Base-by-base conservation (phyloP, 2,888 invertebrate species). In the Rutpela maculata region DNA sequence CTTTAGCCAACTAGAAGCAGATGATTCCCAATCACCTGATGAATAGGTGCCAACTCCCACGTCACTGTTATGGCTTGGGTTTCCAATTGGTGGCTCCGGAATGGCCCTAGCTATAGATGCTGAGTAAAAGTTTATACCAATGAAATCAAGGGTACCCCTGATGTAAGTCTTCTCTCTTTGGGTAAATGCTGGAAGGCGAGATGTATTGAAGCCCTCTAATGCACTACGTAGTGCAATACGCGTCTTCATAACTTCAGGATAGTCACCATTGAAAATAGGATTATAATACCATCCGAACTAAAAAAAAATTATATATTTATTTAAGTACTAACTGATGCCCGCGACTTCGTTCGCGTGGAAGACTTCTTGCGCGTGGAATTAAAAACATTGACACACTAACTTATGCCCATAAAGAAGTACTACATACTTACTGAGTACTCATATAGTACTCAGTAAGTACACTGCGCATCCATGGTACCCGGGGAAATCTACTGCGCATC, bases 61-160 rank as follows among this genome's bases (percentile, higher is more conserved):
- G 19, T 66, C 65, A 7, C 6, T 9, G 19, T 66, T 11, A 11
- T 15, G 50, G 22, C 15, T 22, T 3, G 65, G 65, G 1, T 1
- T 43, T 7, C 38, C 43, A 6, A 66, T 38, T 6, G 35, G 18
- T 38, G 22, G 35, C 18, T 81, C 81, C n/a, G 59, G 35, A 11
- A 72, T 56, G 10, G 74, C 74, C 18, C n/a, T 11, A 91, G 89
- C 90, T 83, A 93, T 81, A 80, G 89, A 89, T 0, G 93, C 91
- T 0, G 95, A 93, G 86, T 96, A 97, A 76, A 94, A 92, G 87
- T 96, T 96, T 15, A 96, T 86, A 0, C 95, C 95, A 70, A 96
- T 90, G 88, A 94, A 95, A 86, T 97, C 96, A 0, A 91, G 91
- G 0, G 95, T 93, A 0, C 92, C 93, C 50, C 88, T 89, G 22